These are phyloP conservation scores for Diarsia rubi DNA, from an alignment of 2,888 invertebrate species.

Conservation along the genomic window DNA sequence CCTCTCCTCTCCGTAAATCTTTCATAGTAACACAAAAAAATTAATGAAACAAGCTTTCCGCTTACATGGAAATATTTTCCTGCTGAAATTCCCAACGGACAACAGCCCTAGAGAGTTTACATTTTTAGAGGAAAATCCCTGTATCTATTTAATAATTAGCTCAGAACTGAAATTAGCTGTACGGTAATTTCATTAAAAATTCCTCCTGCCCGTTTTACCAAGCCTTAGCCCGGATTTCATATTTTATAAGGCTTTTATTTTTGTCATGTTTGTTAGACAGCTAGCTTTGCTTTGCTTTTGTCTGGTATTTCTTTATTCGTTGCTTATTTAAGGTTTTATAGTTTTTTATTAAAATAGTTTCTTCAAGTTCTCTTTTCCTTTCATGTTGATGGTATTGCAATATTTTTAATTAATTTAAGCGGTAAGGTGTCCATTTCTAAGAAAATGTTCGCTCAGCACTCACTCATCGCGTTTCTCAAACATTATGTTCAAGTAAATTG, in stretches of 20 bases:
- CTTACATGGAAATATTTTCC: constrained; percentile 12
- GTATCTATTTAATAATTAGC: constrained; percentile 34
- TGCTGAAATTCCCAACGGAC: constrained; percentile 11
- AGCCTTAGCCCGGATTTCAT: constrained; percentile 2
- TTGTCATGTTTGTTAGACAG: neutral
- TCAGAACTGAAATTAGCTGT: constrained; percentile 18
- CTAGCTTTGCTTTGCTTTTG: constrained; percentile 4
- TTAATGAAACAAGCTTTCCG: neutral
- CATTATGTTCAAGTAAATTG: constrained; percentile 45
- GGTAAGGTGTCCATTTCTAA: constrained; percentile 34
- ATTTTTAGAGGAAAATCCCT: constrained; percentile 16
- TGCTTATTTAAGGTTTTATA: neutral
- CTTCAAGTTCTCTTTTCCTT: constrained; percentile 15
- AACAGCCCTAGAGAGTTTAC: constrained; percentile 11
- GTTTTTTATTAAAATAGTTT: constrained; percentile 13
- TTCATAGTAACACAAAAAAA: constrained; percentile 1
- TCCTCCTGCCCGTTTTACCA: constrained; percentile 6
- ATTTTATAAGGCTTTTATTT: constrained; percentile 21
- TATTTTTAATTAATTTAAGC: constrained; percentile 35
- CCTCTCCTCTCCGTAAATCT: neutral
- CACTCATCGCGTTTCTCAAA: constrained; percentile 29
- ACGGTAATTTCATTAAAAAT: constrained; percentile 28
- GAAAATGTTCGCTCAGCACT: constrained; percentile 27
- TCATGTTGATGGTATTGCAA: constrained; percentile 27
- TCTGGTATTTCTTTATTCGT: neutral